Percentiles rank a stretch among this genome's conserved stretches.
Evolutionary conservation across 2,797 vertebrate species (phyloP).

Genomic region (Channa striata): DNA sequence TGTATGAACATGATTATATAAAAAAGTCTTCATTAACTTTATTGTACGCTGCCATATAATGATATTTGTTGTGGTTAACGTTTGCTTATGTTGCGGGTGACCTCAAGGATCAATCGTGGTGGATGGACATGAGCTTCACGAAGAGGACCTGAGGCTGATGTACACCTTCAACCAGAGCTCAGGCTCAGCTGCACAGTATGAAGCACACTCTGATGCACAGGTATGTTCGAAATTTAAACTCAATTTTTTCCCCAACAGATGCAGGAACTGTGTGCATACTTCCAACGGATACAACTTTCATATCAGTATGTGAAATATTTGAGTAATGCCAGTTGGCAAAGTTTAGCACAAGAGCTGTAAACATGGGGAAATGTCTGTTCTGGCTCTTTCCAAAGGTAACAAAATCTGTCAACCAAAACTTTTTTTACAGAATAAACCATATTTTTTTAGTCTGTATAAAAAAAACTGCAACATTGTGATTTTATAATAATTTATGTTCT

Average conservation of each 20-base stretch:
- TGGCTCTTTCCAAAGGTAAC: too few relatives aligned
- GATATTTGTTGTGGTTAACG: background rate
- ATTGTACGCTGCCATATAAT: background rate
- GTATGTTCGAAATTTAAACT: conserved; percentile 72
- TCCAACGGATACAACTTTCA: background rate
- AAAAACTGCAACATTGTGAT: background rate
- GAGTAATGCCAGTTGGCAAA: too few relatives aligned
- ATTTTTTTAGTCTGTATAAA: background rate
- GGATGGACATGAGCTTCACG: conserved; percentile 91
- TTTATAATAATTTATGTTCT: background rate
- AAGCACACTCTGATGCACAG: conserved; percentile 96
- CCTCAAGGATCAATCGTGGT: conserved; percentile 89
- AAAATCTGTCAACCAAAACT: background rate
- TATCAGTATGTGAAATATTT: too few relatives aligned
- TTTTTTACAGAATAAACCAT: background rate
- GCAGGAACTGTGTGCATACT: background rate
- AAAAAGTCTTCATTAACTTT: background rate
- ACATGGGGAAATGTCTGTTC: too few relatives aligned
- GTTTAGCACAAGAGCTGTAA: too few relatives aligned
- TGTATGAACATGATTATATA: conserved; percentile 1
- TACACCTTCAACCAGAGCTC: conserved; percentile 90
- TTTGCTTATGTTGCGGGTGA: background rate
- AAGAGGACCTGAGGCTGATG: conserved; percentile 94
- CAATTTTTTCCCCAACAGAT: background rate
- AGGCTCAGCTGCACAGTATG: conserved; percentile 87